Evolutionary conservation across 2,888 invertebrate species (phyloP).

Genomic region (Hydropsyche betteni): DNA sequence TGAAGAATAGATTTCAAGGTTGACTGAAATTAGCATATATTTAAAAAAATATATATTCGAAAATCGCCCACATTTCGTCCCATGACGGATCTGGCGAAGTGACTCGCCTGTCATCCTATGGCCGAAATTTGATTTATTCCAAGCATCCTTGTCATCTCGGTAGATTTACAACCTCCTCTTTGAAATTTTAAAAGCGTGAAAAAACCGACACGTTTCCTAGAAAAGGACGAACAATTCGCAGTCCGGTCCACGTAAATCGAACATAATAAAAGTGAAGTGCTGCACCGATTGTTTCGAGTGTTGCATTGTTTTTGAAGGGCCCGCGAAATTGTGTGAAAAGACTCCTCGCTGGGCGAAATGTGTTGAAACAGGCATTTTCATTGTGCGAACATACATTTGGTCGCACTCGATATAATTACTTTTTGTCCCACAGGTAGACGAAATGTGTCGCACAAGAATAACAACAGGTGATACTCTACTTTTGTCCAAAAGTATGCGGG

Average conservation of each 20-base stretch:
- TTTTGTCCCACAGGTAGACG: not conserved
- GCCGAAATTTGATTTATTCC: conserved; percentile 12
- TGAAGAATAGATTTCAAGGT: too few species aligned
- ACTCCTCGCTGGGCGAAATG: not conserved
- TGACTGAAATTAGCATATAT: too few species aligned
- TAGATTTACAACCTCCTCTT: conserved; percentile 9
- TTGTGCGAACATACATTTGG: not conserved
- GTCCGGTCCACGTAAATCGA: not conserved
- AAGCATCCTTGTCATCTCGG: not conserved
- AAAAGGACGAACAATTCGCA: not conserved
- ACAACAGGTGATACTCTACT: conserved; percentile 17
- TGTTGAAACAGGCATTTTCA: conserved; percentile 16
- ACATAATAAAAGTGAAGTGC: not conserved
- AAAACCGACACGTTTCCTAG: not conserved
- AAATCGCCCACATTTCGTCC: not conserved
- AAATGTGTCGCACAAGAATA: not conserved
- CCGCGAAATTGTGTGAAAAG: conserved; percentile 6
- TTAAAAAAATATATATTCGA: too few species aligned
- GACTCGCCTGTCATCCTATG: not conserved
- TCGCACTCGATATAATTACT: conserved; percentile 24
- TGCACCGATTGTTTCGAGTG: conserved; percentile 10
- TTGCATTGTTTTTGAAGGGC: conserved; percentile 23
- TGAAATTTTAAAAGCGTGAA: not conserved
- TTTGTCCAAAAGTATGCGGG: not conserved
- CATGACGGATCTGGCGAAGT: not conserved